A percentile compares a stretch with the other conserved stretches of the same genome.
phyloP scores from a whole-genome alignment of 2,797 vertebrate species.

The Galaxias olidus region DNA sequence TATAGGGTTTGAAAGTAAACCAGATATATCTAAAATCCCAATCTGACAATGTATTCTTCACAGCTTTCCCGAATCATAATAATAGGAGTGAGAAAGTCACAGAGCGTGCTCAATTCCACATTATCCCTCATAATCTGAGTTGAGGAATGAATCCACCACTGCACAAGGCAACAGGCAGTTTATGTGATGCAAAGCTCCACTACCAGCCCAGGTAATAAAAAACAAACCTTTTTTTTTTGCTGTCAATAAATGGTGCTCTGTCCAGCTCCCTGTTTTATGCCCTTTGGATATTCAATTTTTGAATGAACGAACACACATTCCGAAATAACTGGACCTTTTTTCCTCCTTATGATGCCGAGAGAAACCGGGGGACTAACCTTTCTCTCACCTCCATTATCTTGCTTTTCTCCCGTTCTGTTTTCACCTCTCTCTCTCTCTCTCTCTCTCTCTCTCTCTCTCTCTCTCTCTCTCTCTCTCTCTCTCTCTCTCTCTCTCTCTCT shows the following conservation, averaged over 20 bases:
- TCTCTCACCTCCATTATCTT: conserved; percentile 72
- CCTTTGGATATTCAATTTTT: conserved; percentile 57
- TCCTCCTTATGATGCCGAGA: conserved; percentile 56
- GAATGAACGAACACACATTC: conserved; percentile 48
- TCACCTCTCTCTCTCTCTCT: conserved; percentile 55
- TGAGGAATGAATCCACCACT: conserved; percentile 38
- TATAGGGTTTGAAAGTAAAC: too few relatives aligned
- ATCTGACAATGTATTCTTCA: background rate
- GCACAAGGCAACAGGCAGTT: conserved; percentile 15
- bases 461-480: too few relatives aligned
- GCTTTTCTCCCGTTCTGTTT: conserved; percentile 34
- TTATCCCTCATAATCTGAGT: background rate
- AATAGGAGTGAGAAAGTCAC: background rate
- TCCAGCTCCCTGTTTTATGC: conserved; percentile 40
- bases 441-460: conserved; percentile 51
- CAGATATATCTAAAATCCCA: background rate
- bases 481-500: conserved; percentile 32
- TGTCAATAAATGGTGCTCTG: conserved; percentile 61
- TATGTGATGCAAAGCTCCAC: conserved; percentile 16
- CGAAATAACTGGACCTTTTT: conserved; percentile 63
- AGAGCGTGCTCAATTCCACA: background rate
- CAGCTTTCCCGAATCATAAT: background rate
- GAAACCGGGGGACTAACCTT: conserved; percentile 62
- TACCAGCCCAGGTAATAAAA: conserved; percentile 23
- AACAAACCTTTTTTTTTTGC: conserved; percentile 41